Conservation (phyloP, 2,797 vertebrate species). For the Enteromius radiatus region DNA sequence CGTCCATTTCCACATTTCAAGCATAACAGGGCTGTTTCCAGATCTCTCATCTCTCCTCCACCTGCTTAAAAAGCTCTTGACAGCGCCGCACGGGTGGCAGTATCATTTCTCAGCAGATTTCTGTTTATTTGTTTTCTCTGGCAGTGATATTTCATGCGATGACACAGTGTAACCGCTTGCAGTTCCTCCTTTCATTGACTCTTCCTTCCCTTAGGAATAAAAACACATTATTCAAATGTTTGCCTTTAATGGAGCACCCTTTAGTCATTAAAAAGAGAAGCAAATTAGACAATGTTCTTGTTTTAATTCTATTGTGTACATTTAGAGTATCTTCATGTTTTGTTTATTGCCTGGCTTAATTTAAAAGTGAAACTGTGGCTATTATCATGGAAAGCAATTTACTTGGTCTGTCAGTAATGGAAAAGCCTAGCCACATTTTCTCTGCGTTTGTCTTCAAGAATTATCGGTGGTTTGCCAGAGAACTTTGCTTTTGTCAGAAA, state of each 20-base stretch:
- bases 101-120: conserved; percentile 36
- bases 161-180: conserved; percentile 3
- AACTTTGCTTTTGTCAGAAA: conserved; percentile 40
- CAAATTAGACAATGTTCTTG: conserved; percentile 37
- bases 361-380: conserved; percentile 38
- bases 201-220: conserved; percentile 21
- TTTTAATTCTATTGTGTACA: conserved; percentile 44
- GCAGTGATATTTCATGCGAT: conserved; percentile 15
- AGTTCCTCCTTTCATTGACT: conserved; percentile 11
- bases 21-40: neutral
- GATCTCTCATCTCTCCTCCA: neutral
- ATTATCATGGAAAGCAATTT: conserved; percentile 40
- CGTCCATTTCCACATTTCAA: neutral
- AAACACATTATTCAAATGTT: conserved; percentile 36
- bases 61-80: conserved; percentile 8
- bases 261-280: conserved; percentile 38
- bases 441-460: conserved; percentile 29
- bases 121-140: conserved; percentile 39
- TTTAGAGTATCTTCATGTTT: conserved; percentile 25
- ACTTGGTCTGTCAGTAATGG: conserved; percentile 46
- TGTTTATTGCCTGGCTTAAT: conserved; percentile 40
- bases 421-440: conserved; percentile 19
- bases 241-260: conserved; percentile 27
- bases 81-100: neutral
- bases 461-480: conserved; percentile 38